Base-by-base conservation (phyloP, 1,140 invertebrate genomes). In the Thaumetopoea pityocampa region DNA sequence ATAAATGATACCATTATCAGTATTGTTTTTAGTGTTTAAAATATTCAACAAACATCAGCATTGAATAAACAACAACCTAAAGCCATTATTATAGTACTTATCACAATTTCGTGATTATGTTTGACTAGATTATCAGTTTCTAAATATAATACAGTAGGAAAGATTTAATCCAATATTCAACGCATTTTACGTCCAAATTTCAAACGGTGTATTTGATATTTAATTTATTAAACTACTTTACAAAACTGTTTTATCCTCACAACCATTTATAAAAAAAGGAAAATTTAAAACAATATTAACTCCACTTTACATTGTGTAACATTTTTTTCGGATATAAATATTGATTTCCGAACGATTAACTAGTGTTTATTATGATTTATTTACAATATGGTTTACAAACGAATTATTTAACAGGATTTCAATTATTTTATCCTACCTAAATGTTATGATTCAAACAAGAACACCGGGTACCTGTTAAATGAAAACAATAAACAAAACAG, bases 381-480 rank as follows among this genome's bases (percentile, higher is more conserved):
- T 68, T 73, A 73, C 67, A 73, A 40, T 59, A 38, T 23, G 61
- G 65, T 67, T 63, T 77, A 73, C 67, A 73, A 71, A 71, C 55
- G 57, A 59, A 68, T 36, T 30, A n/a, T n/a, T 34, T 62, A 72
- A 69, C 66, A 62, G 50, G 59, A 55, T 65, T 57, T 56, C 61
- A 69, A 67, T 71, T 67, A 67, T 59, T 69, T 68, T 57, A 52
- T 34, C 67, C 68, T 80, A 77, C 64, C 71, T 78, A 65, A 54
- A 64, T 58, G 63, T 59, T 54, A 58, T 44, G 53, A 45, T 41
- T 48, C 51, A 46, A 37, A 49, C 28, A 16, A 16, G 22, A 23
- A 34, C 34, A 26, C 34, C 40, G 14, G 18, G 40, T 42, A 34
- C 20, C 0, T 14, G 40, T 30, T 26, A 12, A 22, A 2, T 30